Evolutionary conservation across 2,888 invertebrate genomes (phyloP), one percentile per base, ranked within the genome.

Genomic region (Oasisia sp.): DNA sequence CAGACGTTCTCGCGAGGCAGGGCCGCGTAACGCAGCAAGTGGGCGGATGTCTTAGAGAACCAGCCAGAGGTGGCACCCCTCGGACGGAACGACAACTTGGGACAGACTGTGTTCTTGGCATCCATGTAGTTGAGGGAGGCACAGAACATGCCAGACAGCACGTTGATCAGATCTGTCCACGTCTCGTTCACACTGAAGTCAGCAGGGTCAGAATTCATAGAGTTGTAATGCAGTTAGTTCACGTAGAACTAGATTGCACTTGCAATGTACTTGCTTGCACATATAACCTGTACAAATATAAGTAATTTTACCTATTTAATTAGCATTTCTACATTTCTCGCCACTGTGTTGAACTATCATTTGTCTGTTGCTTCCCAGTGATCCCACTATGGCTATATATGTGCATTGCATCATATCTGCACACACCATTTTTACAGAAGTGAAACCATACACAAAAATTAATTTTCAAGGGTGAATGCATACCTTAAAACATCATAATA

Each of bases 1-100:
- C 99, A 99, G 5, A 99, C 99, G 94, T 98, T 98, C 97, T 99
- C 99, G 94, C 98, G 97, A 0, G 99, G 99, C 93, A 99, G 96
- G n/a, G 98, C 98, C 0, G 99, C 98, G 97, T 99, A 99, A 89
- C 96, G 94, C 32, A 96, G 93, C 91, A 94, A 94, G 19, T 94
- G 91, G 11, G 32, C 7, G 7, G 92, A 89, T 19, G 45, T 45
- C 44, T 93, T 91, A 12, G 91, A 45, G 50, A 95, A 94, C 50
- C 94, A 93, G 58, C 94, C 94, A 96, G 96, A 94, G 12, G 97
- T 96, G 90, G 97, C 97, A 89, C 98, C 98, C 93, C 97, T 97
- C 0, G 98, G 99, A 94, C 98, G 97, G 95, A 99, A 98, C 74
- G 98, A 97, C 97, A 98, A 98, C 95, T 98, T 97, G 7, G 99